phyloP scores from a whole-genome alignment of 2,113 vertebrate species.

The Ctenomys sociabilis region DNA sequence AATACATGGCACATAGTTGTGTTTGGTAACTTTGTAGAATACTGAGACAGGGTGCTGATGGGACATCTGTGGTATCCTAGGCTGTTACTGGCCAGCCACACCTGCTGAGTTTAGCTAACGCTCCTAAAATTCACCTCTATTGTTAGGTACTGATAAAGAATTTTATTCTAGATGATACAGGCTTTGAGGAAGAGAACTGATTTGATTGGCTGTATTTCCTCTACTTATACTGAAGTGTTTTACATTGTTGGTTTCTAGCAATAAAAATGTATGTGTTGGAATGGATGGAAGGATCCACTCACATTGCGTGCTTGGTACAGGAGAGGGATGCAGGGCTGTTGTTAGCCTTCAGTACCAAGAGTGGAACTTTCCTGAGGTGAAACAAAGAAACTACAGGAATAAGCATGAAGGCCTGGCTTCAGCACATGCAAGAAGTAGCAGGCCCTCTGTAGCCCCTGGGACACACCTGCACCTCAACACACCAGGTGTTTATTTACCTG shows the following conservation, averaged over 20 bases:
- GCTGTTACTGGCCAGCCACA: fast-evolving
- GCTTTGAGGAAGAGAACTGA: not conserved
- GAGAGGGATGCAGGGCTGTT: fast-evolving
- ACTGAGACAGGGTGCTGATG: too few species aligned
- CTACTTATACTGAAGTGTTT: too few species aligned
- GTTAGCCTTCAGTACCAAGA: not conserved
- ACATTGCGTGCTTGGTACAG: fast-evolving
- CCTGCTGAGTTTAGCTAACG: not conserved
- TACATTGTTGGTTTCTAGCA: fast-evolving
- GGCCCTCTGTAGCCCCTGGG: not conserved
- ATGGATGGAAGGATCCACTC: fast-evolving
- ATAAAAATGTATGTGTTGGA: not conserved
- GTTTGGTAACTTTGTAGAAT: fast-evolving
- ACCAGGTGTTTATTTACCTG: not conserved
- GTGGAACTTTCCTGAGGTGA: not conserved
- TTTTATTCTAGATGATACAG: not conserved
- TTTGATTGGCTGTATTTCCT: not conserved
- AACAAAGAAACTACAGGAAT: fast-evolving
- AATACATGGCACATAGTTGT: not conserved
- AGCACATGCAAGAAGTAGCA: too few species aligned
- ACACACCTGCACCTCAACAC: not conserved
- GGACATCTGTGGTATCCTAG: too few species aligned
- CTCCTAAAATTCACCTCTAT: too few species aligned
- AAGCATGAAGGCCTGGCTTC: fast-evolving
- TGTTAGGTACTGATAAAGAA: not conserved